Evolutionary conservation across 2,888 invertebrate species (phyloP), one percentile per base, ranked within the genome.

Genomic region (Corythucha ciliata): DNA sequence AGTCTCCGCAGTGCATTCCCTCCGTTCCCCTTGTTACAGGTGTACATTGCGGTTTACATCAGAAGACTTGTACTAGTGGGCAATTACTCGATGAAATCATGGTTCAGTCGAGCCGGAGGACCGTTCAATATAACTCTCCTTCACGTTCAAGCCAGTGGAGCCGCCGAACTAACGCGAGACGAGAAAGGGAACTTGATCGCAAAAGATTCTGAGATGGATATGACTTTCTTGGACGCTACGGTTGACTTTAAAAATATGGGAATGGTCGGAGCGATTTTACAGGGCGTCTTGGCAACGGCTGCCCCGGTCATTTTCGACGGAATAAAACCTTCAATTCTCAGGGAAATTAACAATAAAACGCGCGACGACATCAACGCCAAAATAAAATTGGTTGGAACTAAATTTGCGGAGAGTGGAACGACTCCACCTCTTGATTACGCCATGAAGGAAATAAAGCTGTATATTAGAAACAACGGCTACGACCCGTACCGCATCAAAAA

Each of bases 171-270:
- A 16, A 79, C 78, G 41, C 82, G 85, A 0, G 79, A 82, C 59
- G 72, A 77, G 49, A 80, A 81, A 61, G 90, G 90, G 32, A 79
- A 78, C 63, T 68, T 91, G 3, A 77, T 80, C 61, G 83, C 88
- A 1, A 80, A 85, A 62, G 77, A 81, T 55, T 86, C 89, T 59
- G 75, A 76, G 46, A 82, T 89, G 73, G 87, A 90, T 62, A 76
- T 89, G 26, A 76, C 75, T 0, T 88, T 88, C 61, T 74, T 73
- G 40, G 79, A 78, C 40, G 85, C 90, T 61, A 72, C 78, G 7
- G 80, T 89, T 70, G 80, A 89, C 63, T 89, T 91, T 63, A 77
- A 87, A 67, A 86, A 87, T 64, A 74, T 89, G 0, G 84, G 88
- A 4, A 77, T 87, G 59, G 72, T 88, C 54, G 86, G 83, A 1